Evolutionary conservation across 1,140 invertebrate species (phyloP), one percentile per base, ranked within the genome.

Genomic region (Scaptomyza hsui): DNA sequence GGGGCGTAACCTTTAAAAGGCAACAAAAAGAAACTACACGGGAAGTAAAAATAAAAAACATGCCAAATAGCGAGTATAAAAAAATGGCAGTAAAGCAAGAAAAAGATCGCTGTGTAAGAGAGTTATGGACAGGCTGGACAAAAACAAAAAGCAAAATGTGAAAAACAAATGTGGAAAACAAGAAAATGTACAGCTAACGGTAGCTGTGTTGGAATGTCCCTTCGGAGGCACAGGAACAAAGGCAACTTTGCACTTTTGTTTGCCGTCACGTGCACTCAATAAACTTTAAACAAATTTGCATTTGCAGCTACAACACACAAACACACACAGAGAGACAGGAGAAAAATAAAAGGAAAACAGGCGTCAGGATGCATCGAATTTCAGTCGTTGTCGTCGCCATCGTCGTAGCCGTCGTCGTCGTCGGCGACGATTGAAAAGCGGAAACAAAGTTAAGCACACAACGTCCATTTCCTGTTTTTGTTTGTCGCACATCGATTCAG

Each of bases 221-320:
- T 29, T 6, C 35, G 60, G 39, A 62, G 32, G 49, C 44, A 42
- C 51, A 42, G 48, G 60, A 48, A 72, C 71, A 60, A 56, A 45
- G 56, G 64, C 57, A 89, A 73, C 73, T 89, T 89, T 83, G 75
- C 85, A 77, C 76, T 89, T 89, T 89, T 89, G 83, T 89, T 89
- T 89, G 76, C 81, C 80, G 85, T 83, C 79, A 89, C 85, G 85
- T 89, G 85, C 85, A 89, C 85, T 89, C 85, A 89, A 89, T 89
- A 89, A 89, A 89, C 85, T 89, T 89, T 89, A 71, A 89, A 79
- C 85, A 85, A 89, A 89, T 89, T 89, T 89, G 85, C 85, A 89
- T 89, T 85, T 86, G 70, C 80, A 37, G 74, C 45, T 44, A 39
- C 75, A 78, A 69, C 63, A 59, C 51, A 53, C 39, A 55, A 56